Conservation (phyloP, 2,888 invertebrate species). For the Ornithoptera alexandrae region DNA sequence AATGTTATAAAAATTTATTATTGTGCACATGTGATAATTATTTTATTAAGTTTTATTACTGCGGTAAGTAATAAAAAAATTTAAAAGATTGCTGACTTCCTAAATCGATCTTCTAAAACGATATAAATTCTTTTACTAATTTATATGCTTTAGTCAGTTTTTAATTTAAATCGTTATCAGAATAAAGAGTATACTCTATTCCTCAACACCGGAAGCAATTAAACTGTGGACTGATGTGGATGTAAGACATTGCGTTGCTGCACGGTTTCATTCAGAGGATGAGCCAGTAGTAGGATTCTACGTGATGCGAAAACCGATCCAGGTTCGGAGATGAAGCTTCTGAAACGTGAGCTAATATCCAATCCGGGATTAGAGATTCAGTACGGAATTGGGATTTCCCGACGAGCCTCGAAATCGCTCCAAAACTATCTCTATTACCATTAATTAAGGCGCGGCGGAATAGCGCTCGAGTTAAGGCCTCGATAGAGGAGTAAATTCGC, state of each 20-base stretch:
- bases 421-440: constrained; percentile 27
- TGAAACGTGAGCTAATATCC: constrained; percentile 30
- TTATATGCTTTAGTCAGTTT: background rate
- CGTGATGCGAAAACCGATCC: constrained; percentile 40
- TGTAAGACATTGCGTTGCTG: constrained; percentile 15
- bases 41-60: no score
- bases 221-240: constrained; percentile 1
- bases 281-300: constrained; percentile 36
- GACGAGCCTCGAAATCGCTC: constrained; percentile 9
- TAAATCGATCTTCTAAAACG: no score
- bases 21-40: no score
- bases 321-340: constrained; percentile 34
- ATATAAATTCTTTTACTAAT: background rate
- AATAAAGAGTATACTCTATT: background rate
- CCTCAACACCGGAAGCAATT: background rate
- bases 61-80: no score
- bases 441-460: constrained; percentile 15
- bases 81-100: no score
- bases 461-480: constrained; percentile 4
- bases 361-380: constrained; percentile 17
- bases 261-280: constrained; percentile 28
- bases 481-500: constrained; percentile 3
- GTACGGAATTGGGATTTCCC: constrained; percentile 21
- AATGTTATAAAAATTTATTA: no score
- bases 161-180: background rate